Evolutionary conservation across 1,140 invertebrate genomes (phyloP), one percentile per base, ranked within the genome.

Genomic region (Zelostemma sp.): DNA sequence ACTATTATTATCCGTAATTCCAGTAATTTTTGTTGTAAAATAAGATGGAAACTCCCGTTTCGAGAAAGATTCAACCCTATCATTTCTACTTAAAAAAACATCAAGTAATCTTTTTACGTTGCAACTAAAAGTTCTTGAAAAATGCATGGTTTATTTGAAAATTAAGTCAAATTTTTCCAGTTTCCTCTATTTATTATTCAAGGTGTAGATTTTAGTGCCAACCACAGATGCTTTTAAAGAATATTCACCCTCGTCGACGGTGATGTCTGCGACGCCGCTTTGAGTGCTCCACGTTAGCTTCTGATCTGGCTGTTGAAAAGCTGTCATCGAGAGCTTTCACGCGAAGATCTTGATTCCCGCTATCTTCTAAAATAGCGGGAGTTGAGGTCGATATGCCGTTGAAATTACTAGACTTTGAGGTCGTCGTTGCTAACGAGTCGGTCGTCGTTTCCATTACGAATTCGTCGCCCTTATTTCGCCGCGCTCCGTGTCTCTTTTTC

Each of bases 201-300:
- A n/a, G n/a, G n/a, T n/a, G n/a, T n/a, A n/a, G n/a, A n/a, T n/a
- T n/a, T n/a, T n/a, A n/a, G n/a, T n/a, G n/a, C n/a, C n/a, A n/a
- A n/a, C n/a, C n/a, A n/a, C n/a, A n/a, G n/a, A n/a, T n/a, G n/a
- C n/a, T 48, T 9, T 14, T 21, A 21, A 12, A 28, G 25, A 48
- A 48, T 47, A 57, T 41, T 61, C 50, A 80, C 79, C 73, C 79
- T 63, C 54, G 70, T 9, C 77, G 73, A 72, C 79, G 72, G 59
- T 80, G 75, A 41, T 75, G 66, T 21, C 77, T 71, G 50, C 67
- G 75, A 48, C 75, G 75, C 31, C 62, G 70, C 25, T 61, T 77
- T 19, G 72, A 66, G 8, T 25, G 5, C 19, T 72, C 64, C 14
- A 31, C 63, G 35, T 16, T 70, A 12, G 19, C 66, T 54, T 73